Evolutionary conservation across 2,113 vertebrate species (phyloP).

Genomic region (Mohoua ochrocephala): DNA sequence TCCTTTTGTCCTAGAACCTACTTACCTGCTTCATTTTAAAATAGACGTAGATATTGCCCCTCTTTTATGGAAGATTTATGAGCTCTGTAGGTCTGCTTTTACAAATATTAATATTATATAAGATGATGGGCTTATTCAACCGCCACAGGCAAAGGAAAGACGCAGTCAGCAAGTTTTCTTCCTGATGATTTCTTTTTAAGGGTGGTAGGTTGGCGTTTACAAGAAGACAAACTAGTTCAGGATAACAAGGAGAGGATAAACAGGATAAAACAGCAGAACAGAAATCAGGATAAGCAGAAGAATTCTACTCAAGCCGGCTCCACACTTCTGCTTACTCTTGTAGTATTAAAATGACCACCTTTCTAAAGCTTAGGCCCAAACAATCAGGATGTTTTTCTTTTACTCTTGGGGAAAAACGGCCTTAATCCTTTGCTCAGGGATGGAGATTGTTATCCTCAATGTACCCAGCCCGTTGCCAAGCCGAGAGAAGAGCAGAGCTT

Average conservation of each 20-base stretch:
- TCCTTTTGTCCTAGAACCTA: slow-evolving; percentile 7
- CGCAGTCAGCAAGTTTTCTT: slow-evolving; percentile 36
- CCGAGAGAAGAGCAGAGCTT: not conserved
- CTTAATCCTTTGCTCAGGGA: not conserved
- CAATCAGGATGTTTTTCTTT: not conserved
- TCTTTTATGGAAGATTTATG: slow-evolving; percentile 45
- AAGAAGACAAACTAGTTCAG: slow-evolving; percentile 1
- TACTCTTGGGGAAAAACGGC: not conserved
- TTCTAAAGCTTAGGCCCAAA: not conserved
- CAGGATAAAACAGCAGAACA: slow-evolving; percentile 5
- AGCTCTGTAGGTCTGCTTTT: slow-evolving; percentile 40
- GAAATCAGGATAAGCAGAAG: slow-evolving; percentile 5
- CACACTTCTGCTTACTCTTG: not conserved
- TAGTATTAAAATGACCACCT: not conserved
- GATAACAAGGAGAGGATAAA: slow-evolving; percentile 25
- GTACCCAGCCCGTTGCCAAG: not conserved
- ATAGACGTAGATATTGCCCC: not conserved
- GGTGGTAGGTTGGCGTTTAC: not conserved
- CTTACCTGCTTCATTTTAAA: slow-evolving; percentile 29
- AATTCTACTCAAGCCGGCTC: not conserved
- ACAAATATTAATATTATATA: slow-evolving; percentile 60
- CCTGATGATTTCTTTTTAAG: not conserved
- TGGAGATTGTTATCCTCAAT: not conserved
- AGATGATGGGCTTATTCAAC: slow-evolving; percentile 22
- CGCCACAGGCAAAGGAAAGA: not conserved